Conservation (phyloP, 2,888 invertebrate species). For the Phortica magna region DNA sequence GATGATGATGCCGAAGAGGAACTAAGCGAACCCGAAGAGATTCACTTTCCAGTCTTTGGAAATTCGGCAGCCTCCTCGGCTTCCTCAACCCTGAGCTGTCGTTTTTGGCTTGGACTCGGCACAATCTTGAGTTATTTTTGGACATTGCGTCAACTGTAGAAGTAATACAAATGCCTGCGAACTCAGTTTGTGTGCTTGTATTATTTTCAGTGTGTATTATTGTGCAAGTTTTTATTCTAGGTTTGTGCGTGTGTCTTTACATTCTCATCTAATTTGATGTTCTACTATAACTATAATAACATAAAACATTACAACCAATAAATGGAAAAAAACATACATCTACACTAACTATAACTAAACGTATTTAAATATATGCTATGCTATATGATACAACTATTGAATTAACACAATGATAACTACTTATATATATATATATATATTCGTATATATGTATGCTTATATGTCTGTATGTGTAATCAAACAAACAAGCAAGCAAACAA, state of each 20-base stretch:
- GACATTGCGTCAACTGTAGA: constrained; percentile 26
- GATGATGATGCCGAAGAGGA: constrained; percentile 75
- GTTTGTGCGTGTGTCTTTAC: constrained; percentile 37
- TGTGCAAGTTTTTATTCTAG: constrained; percentile 27
- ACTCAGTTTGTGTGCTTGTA: constrained; percentile 25
- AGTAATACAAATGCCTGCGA: constrained; percentile 27
- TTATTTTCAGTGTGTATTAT: constrained; percentile 20
- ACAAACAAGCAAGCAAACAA: constrained; percentile 44
- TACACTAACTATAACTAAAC: constrained; percentile 55
- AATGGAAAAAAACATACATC: constrained; percentile 43
- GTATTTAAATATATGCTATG: constrained; percentile 32
- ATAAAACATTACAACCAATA: constrained; percentile 34
- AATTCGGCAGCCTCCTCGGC: constrained; percentile 35
- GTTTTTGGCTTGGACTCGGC: background rate
- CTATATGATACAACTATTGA: constrained; percentile 31
- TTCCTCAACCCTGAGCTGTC: background rate
- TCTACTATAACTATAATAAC: constrained; percentile 50
- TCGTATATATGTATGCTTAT: constrained; percentile 33
- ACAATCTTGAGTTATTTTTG: background rate
- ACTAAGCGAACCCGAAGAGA: constrained; percentile 78
- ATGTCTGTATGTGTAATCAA: constrained; percentile 57
- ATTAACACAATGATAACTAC: constrained; percentile 9
- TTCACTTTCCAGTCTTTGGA: constrained; percentile 78
- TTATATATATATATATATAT: constrained; percentile 23
- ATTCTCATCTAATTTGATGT: constrained; percentile 37